A percentile compares a stretch with the other conserved stretches of the same genome.
These are phyloP conservation scores for Neodiprion virginianus DNA, from an alignment of 1,140 invertebrate species.

Conservation along the genomic window DNA sequence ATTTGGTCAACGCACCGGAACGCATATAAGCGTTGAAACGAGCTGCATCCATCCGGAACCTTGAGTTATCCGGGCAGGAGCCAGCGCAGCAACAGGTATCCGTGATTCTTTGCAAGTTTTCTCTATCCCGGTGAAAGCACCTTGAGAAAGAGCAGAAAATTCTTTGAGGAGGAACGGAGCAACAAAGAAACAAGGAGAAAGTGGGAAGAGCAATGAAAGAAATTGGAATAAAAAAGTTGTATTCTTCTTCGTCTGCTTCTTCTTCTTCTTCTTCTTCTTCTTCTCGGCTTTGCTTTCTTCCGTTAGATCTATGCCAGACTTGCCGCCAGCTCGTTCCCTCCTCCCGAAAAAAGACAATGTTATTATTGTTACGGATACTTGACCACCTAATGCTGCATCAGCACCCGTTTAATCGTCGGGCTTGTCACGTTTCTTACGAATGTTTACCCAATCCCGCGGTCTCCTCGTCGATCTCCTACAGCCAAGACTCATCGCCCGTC, in stretches of 20 bases:
- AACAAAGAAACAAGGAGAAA: not conserved
- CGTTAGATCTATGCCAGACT: no score
- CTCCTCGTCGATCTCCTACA: no score
- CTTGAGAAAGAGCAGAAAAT: not conserved
- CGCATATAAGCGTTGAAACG: not conserved
- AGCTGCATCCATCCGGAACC: not conserved
- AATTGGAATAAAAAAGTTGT: not conserved
- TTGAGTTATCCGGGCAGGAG: not conserved
- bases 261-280: not conserved
- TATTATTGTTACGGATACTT: no score
- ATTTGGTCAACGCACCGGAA: not conserved
- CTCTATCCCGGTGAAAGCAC: not conserved
- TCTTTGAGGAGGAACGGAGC: not conserved
- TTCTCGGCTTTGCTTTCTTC: no score
- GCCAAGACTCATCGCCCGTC: no score
- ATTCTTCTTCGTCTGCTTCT: not conserved
- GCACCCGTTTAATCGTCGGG: no score
- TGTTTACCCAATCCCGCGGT: no score
- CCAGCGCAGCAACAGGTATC: conserved; percentile 1
- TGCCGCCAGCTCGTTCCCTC: no score
- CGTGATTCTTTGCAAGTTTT: not conserved
- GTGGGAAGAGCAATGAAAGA: not conserved
- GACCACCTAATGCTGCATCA: no score
- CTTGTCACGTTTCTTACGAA: no score
- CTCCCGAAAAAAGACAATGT: no score